phyloP scores from a whole-genome alignment of 2,797 vertebrate genomes.

The Pempheris klunzingeri region DNA sequence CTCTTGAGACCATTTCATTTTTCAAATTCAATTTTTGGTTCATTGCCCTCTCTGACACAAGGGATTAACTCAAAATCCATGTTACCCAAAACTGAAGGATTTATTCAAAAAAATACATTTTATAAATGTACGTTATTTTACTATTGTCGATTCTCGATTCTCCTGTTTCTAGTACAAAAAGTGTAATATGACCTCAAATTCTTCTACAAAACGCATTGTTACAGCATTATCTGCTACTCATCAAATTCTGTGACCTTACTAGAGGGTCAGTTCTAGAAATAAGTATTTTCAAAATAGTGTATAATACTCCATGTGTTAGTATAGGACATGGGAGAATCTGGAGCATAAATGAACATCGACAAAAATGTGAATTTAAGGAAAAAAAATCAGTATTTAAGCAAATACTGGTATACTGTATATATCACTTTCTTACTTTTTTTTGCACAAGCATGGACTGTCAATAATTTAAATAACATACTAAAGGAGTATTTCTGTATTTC shows the following conservation, averaged over 20 bases:
- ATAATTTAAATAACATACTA: no score
- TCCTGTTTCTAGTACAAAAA: not conserved
- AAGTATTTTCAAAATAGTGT: not conserved
- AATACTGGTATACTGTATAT: not conserved
- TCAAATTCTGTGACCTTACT: not conserved
- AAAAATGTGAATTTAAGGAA: no score
- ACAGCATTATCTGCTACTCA: not conserved
- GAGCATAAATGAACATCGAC: no score
- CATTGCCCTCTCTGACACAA: conserved; percentile 5
- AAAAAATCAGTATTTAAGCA: not conserved
- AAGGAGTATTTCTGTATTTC: no score
- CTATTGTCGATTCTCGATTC: not conserved
- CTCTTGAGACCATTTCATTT: conserved; percentile 34
- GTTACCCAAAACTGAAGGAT: conserved; percentile 14
- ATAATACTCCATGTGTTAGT: not conserved
- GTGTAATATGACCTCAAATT: not conserved
- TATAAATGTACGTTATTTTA: not conserved
- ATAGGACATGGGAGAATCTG: no score
- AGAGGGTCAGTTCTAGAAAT: not conserved
- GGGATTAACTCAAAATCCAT: conserved; percentile 42
- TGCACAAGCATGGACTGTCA: not conserved
- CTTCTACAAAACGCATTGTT: not conserved
- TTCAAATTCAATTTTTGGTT: conserved; percentile 24
- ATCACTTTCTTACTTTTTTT: not conserved
- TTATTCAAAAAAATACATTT: conserved; percentile 4